phyloP scores from a whole-genome alignment of 1,140 invertebrate genomes.

The Cepaea nemoralis region DNA sequence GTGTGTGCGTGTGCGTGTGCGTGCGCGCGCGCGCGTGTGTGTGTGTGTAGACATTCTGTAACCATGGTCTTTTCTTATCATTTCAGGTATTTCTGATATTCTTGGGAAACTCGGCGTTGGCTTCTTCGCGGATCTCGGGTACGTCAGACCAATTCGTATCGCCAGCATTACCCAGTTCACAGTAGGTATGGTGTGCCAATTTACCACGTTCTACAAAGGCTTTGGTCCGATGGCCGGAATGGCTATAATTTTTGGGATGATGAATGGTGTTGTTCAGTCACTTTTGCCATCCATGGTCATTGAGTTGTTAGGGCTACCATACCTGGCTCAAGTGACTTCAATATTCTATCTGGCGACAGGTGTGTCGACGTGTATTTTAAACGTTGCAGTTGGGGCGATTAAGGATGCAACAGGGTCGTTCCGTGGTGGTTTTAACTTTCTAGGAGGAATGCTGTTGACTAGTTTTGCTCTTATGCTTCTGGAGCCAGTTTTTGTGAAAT shows the following conservation, averaged over 20 bases:
- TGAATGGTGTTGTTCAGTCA: neutral
- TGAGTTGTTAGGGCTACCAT: neutral
- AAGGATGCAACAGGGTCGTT: neutral
- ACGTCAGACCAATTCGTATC: neutral
- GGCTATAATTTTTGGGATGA: neutral
- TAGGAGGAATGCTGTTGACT: neutral
- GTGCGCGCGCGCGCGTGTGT: no score
- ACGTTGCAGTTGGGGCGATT: neutral
- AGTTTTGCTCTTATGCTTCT: neutral
- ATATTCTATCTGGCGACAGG: neutral
- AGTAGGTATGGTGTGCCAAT: neutral
- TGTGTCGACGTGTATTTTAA: neutral
- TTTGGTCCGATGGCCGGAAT: neutral
- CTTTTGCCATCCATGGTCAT: neutral
- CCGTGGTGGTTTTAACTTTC: neutral
- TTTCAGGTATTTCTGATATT: slow-evolving; percentile 3
- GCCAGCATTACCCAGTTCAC: slow-evolving; percentile 4
- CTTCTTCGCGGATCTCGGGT: neutral
- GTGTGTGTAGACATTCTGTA: no score
- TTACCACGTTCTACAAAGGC: neutral
- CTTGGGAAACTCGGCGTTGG: neutral
- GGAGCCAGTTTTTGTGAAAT: neutral
- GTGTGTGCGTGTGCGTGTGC: no score
- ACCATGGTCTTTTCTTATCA: no score
- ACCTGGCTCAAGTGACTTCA: neutral